Base-by-base conservation (phyloP, 92 coral and sea anemone species). In the Parazoanthus swiftii region DNA sequence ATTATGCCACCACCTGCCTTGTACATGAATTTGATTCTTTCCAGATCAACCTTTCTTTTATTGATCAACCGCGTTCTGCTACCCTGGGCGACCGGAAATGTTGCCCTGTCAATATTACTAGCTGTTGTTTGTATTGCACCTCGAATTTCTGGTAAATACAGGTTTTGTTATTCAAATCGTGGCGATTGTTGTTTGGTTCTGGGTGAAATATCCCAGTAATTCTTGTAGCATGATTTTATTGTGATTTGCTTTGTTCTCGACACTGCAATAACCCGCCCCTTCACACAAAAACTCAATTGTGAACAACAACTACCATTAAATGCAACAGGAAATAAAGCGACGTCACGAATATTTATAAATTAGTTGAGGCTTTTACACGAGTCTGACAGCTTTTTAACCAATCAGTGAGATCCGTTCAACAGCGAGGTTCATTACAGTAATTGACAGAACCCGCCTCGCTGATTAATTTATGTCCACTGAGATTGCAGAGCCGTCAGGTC, bases 381-480 rank as follows among this genome's bases (percentile, higher is more conserved):
- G 81, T 42, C 74, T 95, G 98, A 95, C 98, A 95, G 94, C 86
- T 56, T 80, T 36, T 88, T 38, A 38, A 42, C 98, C 98, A 95
- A 95, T 95, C 93, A 92, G 18, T 59, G 81, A 74, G 23, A 9
- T 29, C 79, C 33, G 21, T 74, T 84, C 44, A 71, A 67, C 90
- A 81, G 54, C 92, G 89, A 85, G 72, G 74, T 90, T 92, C 94
- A 93, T 95, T 95, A 95, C 94, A 76, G 93, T 93, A 92, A 91
- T 90, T 89, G 96, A 93, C 89, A 70, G 81, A 91, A 93, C 89
- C 90, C 93, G 91, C 94, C 93, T 93, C 74, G 89, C 92, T 93
- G 98, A 95, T 95, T 95, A 93, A 93, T 93, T 85, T 89, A 86
- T 93, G 94, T 90, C 94, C 98, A 91, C 81, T 89, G 88, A 87